phyloP scores from a whole-genome alignment of 2,113 vertebrate genomes.

The Cinclus mexicanus region DNA sequence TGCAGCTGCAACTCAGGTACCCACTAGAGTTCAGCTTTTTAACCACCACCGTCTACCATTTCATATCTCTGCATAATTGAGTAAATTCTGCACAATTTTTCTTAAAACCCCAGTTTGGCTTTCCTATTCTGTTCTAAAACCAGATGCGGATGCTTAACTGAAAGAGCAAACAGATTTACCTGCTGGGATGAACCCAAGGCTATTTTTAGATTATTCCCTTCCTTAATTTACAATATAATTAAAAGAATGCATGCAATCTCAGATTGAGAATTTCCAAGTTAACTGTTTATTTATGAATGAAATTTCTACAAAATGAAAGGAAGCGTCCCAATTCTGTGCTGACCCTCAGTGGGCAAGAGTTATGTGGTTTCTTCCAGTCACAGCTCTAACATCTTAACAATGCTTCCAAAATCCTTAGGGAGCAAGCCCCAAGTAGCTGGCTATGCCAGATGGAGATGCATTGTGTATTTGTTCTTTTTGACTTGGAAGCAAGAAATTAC shows the following conservation, averaged over 20 bases:
- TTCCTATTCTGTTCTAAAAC: not conserved
- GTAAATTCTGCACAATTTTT: not conserved
- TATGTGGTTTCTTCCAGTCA: not conserved
- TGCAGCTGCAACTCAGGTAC: not conserved
- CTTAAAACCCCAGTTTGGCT: not conserved
- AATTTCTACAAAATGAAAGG: not conserved
- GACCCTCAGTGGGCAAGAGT: not conserved
- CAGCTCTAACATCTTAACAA: not conserved
- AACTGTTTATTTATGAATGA: not conserved
- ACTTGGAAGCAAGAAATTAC: not conserved
- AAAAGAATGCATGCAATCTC: not conserved
- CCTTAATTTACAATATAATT: not conserved
- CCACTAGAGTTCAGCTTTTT: not conserved
- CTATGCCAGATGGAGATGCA: not conserved
- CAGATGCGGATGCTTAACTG: not conserved
- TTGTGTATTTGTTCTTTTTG: not conserved
- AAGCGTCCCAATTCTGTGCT: not conserved
- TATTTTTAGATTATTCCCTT: not conserved
- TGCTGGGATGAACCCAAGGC: not conserved
- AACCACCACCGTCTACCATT: not conserved
- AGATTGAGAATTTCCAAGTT: not conserved
- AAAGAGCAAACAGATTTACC: not conserved
- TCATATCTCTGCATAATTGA: not conserved
- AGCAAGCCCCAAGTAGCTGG: not conserved
- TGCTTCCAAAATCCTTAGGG: not conserved